Evolutionary conservation across 2,888 invertebrate genomes (phyloP).

Genomic region (Aporophyla lueneburgensis): DNA sequence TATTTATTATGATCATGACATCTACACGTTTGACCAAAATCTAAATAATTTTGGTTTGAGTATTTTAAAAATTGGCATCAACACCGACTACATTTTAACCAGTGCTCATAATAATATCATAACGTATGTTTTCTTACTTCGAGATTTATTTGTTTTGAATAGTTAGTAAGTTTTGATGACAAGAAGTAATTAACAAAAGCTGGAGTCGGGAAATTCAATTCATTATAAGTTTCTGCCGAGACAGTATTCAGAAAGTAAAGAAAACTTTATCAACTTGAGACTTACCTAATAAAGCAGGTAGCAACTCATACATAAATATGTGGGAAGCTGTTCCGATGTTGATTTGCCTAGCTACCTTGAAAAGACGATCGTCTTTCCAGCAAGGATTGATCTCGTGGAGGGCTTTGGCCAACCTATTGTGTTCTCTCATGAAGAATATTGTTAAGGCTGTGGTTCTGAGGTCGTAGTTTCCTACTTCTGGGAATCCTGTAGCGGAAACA

Average conservation of each 20-base stretch:
- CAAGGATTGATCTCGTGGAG: slow-evolving; percentile 81
- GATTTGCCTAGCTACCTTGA: slow-evolving; percentile 82
- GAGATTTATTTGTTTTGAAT: slow-evolving; percentile 3
- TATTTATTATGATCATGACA: no score
- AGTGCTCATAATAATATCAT: background rate
- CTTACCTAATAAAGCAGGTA: slow-evolving; percentile 82
- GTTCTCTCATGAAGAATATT: slow-evolving; percentile 84
- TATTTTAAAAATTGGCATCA: background rate
- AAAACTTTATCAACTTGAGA: slow-evolving; percentile 7
- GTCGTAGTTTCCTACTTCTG: slow-evolving; percentile 80
- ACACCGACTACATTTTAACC: no score
- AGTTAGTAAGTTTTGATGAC: slow-evolving; percentile 21
- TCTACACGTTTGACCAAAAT: background rate
- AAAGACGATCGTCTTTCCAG: slow-evolving; percentile 84
- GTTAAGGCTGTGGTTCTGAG: slow-evolving; percentile 78
- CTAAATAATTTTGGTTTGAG: background rate
- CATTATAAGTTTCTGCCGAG: slow-evolving; percentile 27
- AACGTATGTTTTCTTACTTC: background rate
- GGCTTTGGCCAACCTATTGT: slow-evolving; percentile 79
- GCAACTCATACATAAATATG: slow-evolving; percentile 82
- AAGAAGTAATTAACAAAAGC: slow-evolving; percentile 32
- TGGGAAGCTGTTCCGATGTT: slow-evolving; percentile 81
- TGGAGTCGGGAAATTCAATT: slow-evolving; percentile 25
- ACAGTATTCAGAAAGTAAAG: slow-evolving; percentile 18
- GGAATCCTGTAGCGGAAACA: slow-evolving; percentile 68